Base-by-base conservation (phyloP, 2,888 invertebrate genomes). In the Cryptus viduatorius region DNA sequence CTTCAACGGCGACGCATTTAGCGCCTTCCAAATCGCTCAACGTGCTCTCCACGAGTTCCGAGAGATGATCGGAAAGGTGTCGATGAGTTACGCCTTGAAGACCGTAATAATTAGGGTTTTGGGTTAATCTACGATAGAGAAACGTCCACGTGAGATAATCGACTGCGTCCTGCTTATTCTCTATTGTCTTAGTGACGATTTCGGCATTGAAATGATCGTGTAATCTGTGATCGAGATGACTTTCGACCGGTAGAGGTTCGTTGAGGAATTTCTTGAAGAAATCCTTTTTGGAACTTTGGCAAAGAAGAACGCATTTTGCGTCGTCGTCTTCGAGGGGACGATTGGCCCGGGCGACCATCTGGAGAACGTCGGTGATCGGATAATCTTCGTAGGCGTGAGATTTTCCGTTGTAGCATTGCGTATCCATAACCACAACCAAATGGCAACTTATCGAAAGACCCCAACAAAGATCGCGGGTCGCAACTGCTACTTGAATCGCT, bases 161-260 rank as follows among this genome's bases (percentile, higher is more conserved):
- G 0, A 99, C 99, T 0, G 99, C 99, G 92, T 99, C 99, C 93
- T 99, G 99, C 92, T 99, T 99, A 95, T 99, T 99, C 94, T 99
- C 99, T 89, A 99, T 98, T 0, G 99, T 99, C 94, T 99, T 99
- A 0, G 99, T 99, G 0, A 99, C 99, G 79, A 99, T 99, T 94
- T 99, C 99, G 0, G 99, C 99, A 94, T 99, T 99, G 94, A 99
- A 98, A 94, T 99, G 99, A 94, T 99, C 99, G 94, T 99, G 99
- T 2, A 99, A 95, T 86, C 98, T 96, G 92, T 99, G 99, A 95
- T 99, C 99, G 89, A 99, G 94, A 94, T 99, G 99, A 87, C 99
- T 99, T 96, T 99, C 99, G 0, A 99, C 97, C 0, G 99, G 99
- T 79, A 99, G 94, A 0, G 99, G 98, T 93, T 99, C 99, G 93